Conservation (phyloP, 1,140 invertebrate species). For the Aporrectodea caliginosa region DNA sequence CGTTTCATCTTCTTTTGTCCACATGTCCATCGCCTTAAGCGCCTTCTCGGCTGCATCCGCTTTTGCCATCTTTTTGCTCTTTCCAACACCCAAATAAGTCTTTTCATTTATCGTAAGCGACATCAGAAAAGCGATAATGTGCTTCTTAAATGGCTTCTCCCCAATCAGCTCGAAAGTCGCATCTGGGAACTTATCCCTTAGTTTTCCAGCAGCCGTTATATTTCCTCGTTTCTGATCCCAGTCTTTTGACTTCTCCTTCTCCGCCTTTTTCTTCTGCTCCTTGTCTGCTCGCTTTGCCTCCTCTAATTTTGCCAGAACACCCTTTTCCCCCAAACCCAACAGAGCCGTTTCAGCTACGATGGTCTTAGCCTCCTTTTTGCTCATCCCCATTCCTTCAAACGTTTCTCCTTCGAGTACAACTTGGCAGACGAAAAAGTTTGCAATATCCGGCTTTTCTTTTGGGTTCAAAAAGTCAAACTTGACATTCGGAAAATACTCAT, state of each 20-base stretch:
- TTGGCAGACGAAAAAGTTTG: not conserved
- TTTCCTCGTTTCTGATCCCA: not conserved
- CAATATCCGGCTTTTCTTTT: not conserved
- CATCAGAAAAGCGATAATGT: constrained; percentile 3
- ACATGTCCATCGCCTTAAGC: not conserved
- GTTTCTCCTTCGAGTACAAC: constrained; percentile 8
- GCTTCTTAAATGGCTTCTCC: constrained; percentile 17
- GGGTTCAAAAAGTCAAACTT: constrained; percentile 8
- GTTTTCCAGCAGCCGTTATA: not conserved
- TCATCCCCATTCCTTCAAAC: constrained; percentile 11
- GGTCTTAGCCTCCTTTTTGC: constrained; percentile 15
- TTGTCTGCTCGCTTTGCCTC: not conserved
- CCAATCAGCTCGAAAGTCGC: not conserved
- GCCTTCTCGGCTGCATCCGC: constrained; percentile 18
- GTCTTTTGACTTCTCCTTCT: constrained; percentile 16
- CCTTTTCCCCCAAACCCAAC: not conserved
- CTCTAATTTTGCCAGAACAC: not conserved
- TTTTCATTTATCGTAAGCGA: not conserved
- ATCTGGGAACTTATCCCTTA: not conserved
- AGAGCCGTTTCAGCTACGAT: constrained; percentile 1
- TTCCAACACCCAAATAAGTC: constrained; percentile 14
- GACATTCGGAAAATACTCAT: constrained; percentile 20
- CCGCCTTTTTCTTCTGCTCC: constrained; percentile 8
- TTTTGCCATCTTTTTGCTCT: constrained; percentile 16
- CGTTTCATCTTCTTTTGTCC: constrained; percentile 16